These are phyloP conservation scores for Lucilia cuprina DNA, from an alignment of 1,140 invertebrate species.

Conservation along the genomic window DNA sequence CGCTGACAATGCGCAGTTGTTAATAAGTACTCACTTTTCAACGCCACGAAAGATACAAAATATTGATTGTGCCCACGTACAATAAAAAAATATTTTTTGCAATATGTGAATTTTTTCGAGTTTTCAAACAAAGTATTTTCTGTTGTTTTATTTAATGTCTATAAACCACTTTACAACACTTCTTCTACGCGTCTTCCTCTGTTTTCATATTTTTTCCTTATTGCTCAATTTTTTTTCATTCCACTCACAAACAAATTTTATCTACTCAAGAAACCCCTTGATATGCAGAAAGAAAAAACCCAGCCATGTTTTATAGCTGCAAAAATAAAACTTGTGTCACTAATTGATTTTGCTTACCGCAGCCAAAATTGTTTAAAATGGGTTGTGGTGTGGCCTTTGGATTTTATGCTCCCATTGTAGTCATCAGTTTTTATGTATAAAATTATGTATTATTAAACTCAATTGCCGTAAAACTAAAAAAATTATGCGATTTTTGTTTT, in stretches of 20 bases:
- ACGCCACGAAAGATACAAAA: constrained; percentile 20
- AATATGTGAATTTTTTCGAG: not conserved
- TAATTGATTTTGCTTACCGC: not conserved
- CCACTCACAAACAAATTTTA: not conserved
- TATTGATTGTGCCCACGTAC: constrained; percentile 33
- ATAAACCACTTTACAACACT: constrained; percentile 1
- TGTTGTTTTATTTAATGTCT: not conserved
- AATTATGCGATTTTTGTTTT: constrained; percentile 32
- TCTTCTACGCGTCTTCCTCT: not conserved
- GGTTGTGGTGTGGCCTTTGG: not conserved
- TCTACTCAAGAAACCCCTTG: not conserved
- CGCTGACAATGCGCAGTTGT: constrained; percentile 34
- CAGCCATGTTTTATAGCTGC: constrained; percentile 24
- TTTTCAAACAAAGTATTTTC: not conserved
- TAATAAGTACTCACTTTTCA: constrained; percentile 32
- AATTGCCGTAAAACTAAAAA: constrained; percentile 31
- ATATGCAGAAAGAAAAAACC: constrained; percentile 22
- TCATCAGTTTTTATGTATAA: constrained; percentile 6
- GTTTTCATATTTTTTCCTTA: too few species aligned
- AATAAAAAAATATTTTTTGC: not conserved
- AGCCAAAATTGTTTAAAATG: not conserved
- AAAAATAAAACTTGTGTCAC: constrained; percentile 20
- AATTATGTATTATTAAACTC: constrained; percentile 6
- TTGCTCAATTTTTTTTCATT: constrained; percentile 16
- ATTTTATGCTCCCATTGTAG: constrained; percentile 20